Conservation (phyloP, 64 coral and sea anemone species). For the Orbicella faveolata region DNA sequence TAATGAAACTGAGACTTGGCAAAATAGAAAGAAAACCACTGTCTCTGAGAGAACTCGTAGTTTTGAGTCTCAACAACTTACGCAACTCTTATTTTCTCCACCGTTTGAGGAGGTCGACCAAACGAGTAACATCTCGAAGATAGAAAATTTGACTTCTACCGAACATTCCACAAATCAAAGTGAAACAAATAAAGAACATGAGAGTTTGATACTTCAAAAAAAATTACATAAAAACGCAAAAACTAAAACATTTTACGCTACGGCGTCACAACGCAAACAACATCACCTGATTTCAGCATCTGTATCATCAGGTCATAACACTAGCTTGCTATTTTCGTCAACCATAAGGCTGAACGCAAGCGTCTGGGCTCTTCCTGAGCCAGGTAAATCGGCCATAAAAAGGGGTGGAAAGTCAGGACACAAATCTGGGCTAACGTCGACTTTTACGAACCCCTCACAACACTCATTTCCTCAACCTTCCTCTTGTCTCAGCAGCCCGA, state of each 20-base stretch:
- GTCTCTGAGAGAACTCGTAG: background rate
- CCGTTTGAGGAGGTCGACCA: background rate
- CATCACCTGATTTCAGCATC: background rate
- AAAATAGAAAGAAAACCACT: background rate
- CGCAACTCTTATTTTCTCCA: background rate
- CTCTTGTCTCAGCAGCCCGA: slow-evolving; percentile 66
- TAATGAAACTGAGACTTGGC: background rate
- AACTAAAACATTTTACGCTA: background rate
- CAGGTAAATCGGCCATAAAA: background rate
- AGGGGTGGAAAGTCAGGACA: background rate
- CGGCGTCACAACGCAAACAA: background rate
- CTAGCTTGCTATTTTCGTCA: background rate
- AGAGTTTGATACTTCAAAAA: background rate
- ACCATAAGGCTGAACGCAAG: background rate
- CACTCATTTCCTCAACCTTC: slow-evolving; percentile 7
- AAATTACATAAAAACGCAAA: background rate
- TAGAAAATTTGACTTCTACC: background rate
- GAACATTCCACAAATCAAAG: background rate
- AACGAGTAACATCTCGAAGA: background rate
- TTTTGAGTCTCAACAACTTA: slow-evolving; percentile 14
- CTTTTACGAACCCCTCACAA: background rate
- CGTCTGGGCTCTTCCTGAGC: background rate
- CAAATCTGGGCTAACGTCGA: background rate
- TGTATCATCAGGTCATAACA: background rate
- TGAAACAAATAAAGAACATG: background rate